These are phyloP conservation scores for Aethes cnicana DNA, from an alignment of 2,888 invertebrate species.

Conservation along the genomic window DNA sequence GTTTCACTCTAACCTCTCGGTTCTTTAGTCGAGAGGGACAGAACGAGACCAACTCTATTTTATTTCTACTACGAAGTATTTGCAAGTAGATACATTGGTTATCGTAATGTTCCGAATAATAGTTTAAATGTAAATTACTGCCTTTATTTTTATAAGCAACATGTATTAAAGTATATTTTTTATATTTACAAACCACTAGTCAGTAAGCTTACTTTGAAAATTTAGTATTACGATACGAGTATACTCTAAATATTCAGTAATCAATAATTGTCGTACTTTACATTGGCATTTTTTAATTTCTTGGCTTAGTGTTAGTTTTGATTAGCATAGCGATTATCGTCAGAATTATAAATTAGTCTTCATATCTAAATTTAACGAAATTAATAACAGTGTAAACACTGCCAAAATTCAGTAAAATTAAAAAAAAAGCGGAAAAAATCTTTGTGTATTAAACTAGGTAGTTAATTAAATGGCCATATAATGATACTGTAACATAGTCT, in stretches of 20 bases:
- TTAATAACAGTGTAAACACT: too few species aligned
- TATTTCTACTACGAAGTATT: too few species aligned
- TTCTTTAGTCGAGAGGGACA: too few species aligned
- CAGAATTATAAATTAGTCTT: background rate
- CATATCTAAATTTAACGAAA: background rate
- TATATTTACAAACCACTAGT: constrained; percentile 68
- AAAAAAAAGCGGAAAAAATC: too few species aligned
- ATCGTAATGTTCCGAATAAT: too few species aligned
- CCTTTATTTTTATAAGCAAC: background rate
- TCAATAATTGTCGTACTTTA: constrained; percentile 27
- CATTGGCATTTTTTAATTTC: constrained; percentile 29
- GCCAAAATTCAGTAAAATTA: too few species aligned
- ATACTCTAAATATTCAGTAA: constrained; percentile 21
- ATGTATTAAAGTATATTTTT: constrained; percentile 29
- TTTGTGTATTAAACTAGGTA: background rate
- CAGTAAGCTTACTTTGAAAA: constrained; percentile 64
- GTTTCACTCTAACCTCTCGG: too few species aligned
- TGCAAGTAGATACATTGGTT: too few species aligned
- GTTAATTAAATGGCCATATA: constrained; percentile 12
- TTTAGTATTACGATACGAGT: constrained; percentile 20
- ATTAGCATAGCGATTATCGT: constrained; percentile 5
- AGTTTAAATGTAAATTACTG: background rate
- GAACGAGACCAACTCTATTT: too few species aligned
- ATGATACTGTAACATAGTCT: constrained; percentile 12
- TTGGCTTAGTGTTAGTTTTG: constrained; percentile 5